These are phyloP conservation scores for Empidonax traillii DNA, from an alignment of 2,113 vertebrate genomes.

Conservation along the genomic window DNA sequence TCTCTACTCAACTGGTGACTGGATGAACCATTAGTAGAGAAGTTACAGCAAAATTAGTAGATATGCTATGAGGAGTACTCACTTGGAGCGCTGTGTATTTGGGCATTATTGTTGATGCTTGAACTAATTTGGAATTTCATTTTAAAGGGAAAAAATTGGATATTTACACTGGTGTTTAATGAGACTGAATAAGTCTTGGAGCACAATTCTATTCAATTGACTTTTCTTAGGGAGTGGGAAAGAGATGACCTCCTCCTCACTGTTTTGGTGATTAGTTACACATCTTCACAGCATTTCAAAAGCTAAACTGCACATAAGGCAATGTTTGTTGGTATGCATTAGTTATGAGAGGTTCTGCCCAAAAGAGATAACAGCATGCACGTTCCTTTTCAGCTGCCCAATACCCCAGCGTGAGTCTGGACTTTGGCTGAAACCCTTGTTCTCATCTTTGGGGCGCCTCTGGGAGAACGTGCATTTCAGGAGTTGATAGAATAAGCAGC, in stretches of 20 bases:
- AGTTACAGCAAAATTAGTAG: background rate
- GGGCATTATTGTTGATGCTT: background rate
- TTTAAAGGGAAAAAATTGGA: background rate
- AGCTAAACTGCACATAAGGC: background rate
- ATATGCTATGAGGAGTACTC: background rate
- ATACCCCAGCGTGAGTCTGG: background rate
- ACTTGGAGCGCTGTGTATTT: background rate
- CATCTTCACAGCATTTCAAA: background rate
- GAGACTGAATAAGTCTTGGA: background rate
- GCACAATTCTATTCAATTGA: background rate
- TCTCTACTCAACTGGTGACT: background rate
- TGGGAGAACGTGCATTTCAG: background rate
- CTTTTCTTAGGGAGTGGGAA: background rate
- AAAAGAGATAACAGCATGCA: background rate
- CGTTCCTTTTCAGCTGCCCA: background rate
- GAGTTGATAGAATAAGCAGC: background rate
- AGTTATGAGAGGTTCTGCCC: background rate
- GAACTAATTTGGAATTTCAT: slow-evolving; percentile 25
- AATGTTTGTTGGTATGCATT: background rate
- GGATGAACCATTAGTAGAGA: background rate
- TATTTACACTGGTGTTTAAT: slow-evolving; percentile 14
- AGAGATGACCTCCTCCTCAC: background rate
- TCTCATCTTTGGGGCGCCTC: background rate
- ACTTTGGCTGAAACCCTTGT: background rate
- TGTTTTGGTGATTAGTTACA: background rate